Evolutionary conservation across 2,888 invertebrate species (phyloP).

Genomic region (Campaea margaritaria): DNA sequence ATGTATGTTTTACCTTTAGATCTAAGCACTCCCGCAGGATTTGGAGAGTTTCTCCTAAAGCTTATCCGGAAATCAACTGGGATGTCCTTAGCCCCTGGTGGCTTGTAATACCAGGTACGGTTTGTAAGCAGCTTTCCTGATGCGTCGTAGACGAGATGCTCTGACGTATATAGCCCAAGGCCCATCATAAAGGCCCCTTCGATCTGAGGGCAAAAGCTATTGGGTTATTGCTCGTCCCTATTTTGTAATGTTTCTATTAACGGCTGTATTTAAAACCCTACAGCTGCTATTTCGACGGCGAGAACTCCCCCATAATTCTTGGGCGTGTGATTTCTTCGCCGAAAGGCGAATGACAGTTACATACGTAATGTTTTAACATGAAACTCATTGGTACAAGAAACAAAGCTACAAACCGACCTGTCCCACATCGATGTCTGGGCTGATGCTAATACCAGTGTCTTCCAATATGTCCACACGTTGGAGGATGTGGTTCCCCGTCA

Average conservation of each 20-base stretch:
- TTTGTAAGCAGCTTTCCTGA: constrained; percentile 87
- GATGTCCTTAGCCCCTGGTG: constrained; percentile 89
- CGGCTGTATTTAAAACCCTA: no score
- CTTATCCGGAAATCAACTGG: constrained; percentile 88
- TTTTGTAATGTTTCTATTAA: background rate
- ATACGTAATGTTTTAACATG: no score
- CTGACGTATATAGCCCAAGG: constrained; percentile 89
- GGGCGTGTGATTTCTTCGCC: no score
- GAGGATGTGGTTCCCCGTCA: constrained; percentile 88
- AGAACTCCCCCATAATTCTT: no score
- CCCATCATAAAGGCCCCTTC: constrained; percentile 91
- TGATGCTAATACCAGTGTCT: constrained; percentile 88
- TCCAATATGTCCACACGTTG: constrained; percentile 87
- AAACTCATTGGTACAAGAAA: no score
- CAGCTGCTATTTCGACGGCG: no score
- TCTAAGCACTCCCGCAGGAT: constrained; percentile 86
- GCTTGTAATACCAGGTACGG: constrained; percentile 90
- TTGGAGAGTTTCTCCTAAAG: constrained; percentile 86
- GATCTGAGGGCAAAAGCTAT: constrained; percentile 64
- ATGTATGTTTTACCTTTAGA: constrained; percentile 89
- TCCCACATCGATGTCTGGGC: constrained; percentile 88
- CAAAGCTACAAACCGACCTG: constrained; percentile 81
- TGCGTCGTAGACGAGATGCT: constrained; percentile 86
- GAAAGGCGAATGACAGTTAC: no score
- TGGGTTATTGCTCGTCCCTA: no score